Base-by-base conservation (phyloP, 2,797 vertebrate species). In the Schizopygopsis pylzovi region DNA sequence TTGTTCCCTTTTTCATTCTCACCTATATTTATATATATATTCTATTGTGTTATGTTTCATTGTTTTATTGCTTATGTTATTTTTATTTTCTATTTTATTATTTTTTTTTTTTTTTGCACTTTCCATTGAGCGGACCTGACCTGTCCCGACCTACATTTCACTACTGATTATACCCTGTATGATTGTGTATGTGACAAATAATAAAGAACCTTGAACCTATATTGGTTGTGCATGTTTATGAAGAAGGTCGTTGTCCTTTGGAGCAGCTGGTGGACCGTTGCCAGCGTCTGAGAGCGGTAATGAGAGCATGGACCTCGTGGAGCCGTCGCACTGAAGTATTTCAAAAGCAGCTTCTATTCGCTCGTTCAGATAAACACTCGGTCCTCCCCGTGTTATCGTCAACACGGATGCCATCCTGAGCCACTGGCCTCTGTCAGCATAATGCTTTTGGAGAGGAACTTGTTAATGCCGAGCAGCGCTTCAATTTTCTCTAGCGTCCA, bases 201-300 rank as follows among this genome's bases (percentile, higher is more conserved):
- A 28, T 28, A 28, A 28, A 28, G 25, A 28, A 28, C 25, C 25
- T 28, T 28, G 25, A 28, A 28, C 25, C 25, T 33, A 68, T 63
- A 75, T 47, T 85, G 56, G n/a, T 61, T 79, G 45, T 72, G 67
- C 73, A 72, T 80, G 61, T 85, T 80, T 59, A 59, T 85, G 49
- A 45, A 43, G 37, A 85, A 71, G 84, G 65, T 59, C 25, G 18
- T 56, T 61, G 28, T 45, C 43, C 47, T 71, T 56, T 71, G n/a
- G 41, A 72, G 76, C 41, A 18, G 52, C 59, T 52, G 7, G 83
- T 85, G 39, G 67, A 80, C n/a, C 15, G 6, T 20, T 81, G 67
- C 59, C 84, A 85, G 43, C 9, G 0, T 61, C 41, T 47, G 52
- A 59, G 77, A 61, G 77, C 15, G 0, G 13, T 45, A 79, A 80